These are phyloP conservation scores for Borostomias antarcticus DNA, from an alignment of 2,797 vertebrate species.

Conservation along the genomic window DNA sequence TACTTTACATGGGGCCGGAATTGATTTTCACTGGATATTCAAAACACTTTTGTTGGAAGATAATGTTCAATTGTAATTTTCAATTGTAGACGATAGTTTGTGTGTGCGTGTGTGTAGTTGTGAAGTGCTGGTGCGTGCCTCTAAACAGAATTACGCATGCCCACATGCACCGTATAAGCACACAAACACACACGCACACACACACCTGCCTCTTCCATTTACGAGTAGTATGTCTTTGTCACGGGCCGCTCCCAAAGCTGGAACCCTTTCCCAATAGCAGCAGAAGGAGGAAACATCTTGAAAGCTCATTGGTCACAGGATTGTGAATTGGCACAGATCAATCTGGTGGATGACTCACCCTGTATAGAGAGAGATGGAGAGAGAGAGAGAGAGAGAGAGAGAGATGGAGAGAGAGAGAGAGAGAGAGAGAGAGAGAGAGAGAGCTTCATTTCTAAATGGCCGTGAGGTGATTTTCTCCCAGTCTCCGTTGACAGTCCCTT, in stretches of 20 bases:
- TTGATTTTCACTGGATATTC: too few relatives aligned
- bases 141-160: too few relatives aligned
- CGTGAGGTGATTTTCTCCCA: constrained; percentile 34
- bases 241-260: constrained; percentile 50
- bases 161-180: constrained; percentile 23
- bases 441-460: constrained; percentile 69
- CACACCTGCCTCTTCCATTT: neutral
- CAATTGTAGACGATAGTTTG: too few relatives aligned
- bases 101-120: too few relatives aligned
- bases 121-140: too few relatives aligned
- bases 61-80: too few relatives aligned
- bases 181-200: constrained; percentile 39
- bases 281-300: constrained; percentile 40
- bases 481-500: constrained; percentile 58
- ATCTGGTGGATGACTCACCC: constrained; percentile 47
- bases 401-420: constrained; percentile 6
- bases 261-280: constrained; percentile 57
- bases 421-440: constrained; percentile 29
- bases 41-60: too few relatives aligned
- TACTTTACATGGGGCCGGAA: too few relatives aligned
- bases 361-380: constrained; percentile 25
- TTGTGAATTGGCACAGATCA: constrained; percentile 54
- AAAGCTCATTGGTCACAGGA: constrained; percentile 57
- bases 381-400: constrained; percentile 11
- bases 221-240: too few relatives aligned